Conservation (phyloP, 2,797 vertebrate species). For the Ammospiza maritima region DNA sequence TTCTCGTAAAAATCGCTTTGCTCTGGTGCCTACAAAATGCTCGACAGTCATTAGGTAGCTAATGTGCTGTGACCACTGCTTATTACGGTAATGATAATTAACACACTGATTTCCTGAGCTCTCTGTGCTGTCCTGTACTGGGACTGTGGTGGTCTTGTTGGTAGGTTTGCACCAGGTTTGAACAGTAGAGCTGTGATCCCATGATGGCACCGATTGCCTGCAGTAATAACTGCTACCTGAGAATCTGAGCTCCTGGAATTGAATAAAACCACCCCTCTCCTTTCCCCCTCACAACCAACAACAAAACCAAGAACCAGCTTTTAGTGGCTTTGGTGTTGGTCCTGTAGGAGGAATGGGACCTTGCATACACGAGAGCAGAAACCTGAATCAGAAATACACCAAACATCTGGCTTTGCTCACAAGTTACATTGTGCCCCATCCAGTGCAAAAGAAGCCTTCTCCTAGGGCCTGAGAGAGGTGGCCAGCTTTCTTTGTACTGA, state of each 20-base stretch:
- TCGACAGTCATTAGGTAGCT: slow-evolving; percentile 59
- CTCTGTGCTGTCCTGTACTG: background rate
- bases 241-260: background rate
- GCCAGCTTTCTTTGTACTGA: background rate
- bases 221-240: background rate
- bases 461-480: background rate
- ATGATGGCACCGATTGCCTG: background rate
- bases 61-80: slow-evolving; percentile 63
- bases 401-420: background rate
- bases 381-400: background rate
- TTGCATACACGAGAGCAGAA: background rate
- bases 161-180: background rate
- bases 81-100: slow-evolving; percentile 63
- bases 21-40: slow-evolving; percentile 51
- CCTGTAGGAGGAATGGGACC: background rate
- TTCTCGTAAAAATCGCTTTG: slow-evolving; percentile 40
- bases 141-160: background rate
- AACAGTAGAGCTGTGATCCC: background rate
- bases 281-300: too few relatives aligned
- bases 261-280: background rate
- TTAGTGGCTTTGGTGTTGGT: background rate
- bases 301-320: background rate
- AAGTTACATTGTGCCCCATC: background rate
- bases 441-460: background rate
- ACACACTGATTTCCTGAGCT: slow-evolving; percentile 50